A percentile compares a stretch with the other conserved stretches of the same genome.
Conservation (phyloP, 1,140 invertebrate genomes). For the Trachelipus rathkii region DNA sequence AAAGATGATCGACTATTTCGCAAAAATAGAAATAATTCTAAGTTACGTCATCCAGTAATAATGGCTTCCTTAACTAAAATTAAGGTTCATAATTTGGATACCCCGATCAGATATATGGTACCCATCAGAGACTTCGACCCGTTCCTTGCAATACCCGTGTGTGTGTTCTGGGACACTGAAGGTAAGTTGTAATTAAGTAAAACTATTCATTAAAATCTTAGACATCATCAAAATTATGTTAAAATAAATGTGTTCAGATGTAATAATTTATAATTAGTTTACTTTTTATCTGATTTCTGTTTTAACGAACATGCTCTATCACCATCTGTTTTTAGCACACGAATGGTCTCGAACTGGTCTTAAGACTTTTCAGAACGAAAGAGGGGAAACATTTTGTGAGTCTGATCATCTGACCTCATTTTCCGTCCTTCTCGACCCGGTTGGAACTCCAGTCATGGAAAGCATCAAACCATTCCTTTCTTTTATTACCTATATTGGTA, state of each 20-base stretch:
- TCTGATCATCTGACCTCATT: constrained; percentile 58
- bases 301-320: no score
- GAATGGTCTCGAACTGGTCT: constrained; percentile 54
- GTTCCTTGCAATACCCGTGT: neutral
- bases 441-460: constrained; percentile 40
- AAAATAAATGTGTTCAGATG: no score
- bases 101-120: neutral
- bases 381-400: constrained; percentile 50
- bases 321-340: constrained; percentile 43
- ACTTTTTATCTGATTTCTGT: no score
- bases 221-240: no score
- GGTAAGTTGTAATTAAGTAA: neutral
- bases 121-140: neutral
- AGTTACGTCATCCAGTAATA: neutral
- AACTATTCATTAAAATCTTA: no score
- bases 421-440: constrained; percentile 55
- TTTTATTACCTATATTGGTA: constrained; percentile 55
- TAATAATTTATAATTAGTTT: no score
- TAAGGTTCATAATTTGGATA: neutral
- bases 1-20: no score
- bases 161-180: neutral
- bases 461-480: constrained; percentile 51
- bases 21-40: neutral
- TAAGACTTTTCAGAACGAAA: constrained; percentile 46
- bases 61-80: neutral